Percentiles rank a stretch among this genome's conserved stretches.
phyloP scores from a whole-genome alignment of 1,140 invertebrate genomes.

The Mactra quadrangularis region DNA sequence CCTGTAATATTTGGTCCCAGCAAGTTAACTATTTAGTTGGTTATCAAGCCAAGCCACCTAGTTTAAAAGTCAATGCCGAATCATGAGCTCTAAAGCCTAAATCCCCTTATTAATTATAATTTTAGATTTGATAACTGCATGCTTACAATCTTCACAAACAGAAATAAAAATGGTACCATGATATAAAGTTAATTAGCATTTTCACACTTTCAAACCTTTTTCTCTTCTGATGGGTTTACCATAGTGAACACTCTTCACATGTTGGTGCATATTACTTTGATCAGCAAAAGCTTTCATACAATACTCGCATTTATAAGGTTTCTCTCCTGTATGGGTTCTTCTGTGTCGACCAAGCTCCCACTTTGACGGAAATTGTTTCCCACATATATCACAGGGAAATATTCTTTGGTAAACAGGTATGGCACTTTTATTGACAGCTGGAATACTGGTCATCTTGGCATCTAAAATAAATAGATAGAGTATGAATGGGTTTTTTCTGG shows the following conservation, averaged over 20 bases:
- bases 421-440: not conserved
- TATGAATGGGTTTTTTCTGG: no score
- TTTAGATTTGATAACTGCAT: no score
- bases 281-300: slow-evolving; percentile 35
- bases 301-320: slow-evolving; percentile 40
- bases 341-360: slow-evolving; percentile 49
- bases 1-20: no score
- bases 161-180: no score
- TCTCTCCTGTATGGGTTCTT: slow-evolving; percentile 51
- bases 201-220: not conserved
- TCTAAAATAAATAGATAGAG: slow-evolving; percentile 2
- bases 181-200: no score
- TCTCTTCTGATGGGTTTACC: slow-evolving; percentile 24
- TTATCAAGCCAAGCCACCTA: no score
- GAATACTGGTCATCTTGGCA: not conserved
- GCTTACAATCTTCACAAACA: no score
- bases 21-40: no score
- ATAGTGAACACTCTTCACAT: slow-evolving; percentile 49
- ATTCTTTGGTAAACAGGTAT: slow-evolving; percentile 11
- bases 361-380: slow-evolving; percentile 47
- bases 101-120: no score
- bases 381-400: slow-evolving; percentile 27
- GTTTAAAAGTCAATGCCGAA: no score
- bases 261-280: slow-evolving; percentile 60
- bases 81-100: no score